Evolutionary conservation across 2,888 invertebrate species (phyloP).

Genomic region (Apodemia duryi): DNA sequence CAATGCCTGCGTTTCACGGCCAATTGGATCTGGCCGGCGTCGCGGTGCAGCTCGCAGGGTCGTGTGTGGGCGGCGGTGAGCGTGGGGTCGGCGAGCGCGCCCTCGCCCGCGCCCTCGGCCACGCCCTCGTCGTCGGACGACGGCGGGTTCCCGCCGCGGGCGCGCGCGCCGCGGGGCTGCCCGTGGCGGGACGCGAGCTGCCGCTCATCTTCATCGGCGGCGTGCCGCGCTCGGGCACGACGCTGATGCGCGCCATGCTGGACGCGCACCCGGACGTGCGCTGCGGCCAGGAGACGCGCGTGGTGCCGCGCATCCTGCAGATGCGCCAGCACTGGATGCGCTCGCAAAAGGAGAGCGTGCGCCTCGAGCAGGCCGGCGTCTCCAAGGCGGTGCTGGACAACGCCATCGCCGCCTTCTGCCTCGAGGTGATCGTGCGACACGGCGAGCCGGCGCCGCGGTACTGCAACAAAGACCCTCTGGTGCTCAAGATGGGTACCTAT

Average conservation of each 20-base stretch:
- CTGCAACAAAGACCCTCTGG: slow-evolving; percentile 99
- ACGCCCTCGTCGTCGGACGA: slow-evolving; percentile 85
- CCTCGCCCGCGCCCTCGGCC: slow-evolving; percentile 47
- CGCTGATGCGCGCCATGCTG: slow-evolving; percentile 97
- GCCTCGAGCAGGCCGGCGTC: slow-evolving; percentile 96
- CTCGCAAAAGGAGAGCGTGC: slow-evolving; percentile 93
- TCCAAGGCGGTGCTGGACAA: slow-evolving; percentile 94
- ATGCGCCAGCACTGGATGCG: slow-evolving; percentile 97
- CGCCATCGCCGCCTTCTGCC: slow-evolving; percentile 97
- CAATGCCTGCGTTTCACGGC: slow-evolving; percentile 77
- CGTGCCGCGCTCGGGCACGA: slow-evolving; percentile 98
- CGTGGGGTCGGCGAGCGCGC: slow-evolving; percentile 32
- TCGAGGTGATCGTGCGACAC: slow-evolving; percentile 97
- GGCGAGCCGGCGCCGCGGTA: slow-evolving; percentile 96
- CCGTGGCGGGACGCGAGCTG: slow-evolving; percentile 87
- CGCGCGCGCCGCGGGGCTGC: slow-evolving; percentile 39
- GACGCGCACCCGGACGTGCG: slow-evolving; percentile 98
- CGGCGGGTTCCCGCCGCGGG: slow-evolving; percentile 87
- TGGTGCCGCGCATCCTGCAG: slow-evolving; percentile 97
- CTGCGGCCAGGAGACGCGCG: slow-evolving; percentile 98
- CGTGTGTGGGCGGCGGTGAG: slow-evolving; percentile 42
- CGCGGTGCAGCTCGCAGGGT: slow-evolving; percentile 78
- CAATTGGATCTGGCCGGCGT: slow-evolving; percentile 88
- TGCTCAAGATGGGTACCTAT: slow-evolving; percentile 96
- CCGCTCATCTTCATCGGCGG: slow-evolving; percentile 98